These are phyloP conservation scores for Drosophila arizonae DNA, from an alignment of 1,140 invertebrate genomes.

Conservation along the genomic window DNA sequence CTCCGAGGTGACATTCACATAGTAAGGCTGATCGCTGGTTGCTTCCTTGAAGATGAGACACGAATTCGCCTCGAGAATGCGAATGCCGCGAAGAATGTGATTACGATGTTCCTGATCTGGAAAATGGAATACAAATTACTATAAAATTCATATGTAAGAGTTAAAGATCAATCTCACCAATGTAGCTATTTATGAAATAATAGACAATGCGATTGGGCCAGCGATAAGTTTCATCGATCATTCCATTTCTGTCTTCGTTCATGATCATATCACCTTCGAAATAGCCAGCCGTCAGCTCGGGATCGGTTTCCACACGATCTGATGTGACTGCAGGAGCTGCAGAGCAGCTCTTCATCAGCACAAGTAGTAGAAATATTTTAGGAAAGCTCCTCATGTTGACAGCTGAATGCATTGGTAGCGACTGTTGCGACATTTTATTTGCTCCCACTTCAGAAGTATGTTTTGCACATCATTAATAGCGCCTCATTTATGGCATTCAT, in stretches of 20 bases:
- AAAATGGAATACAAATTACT: background rate
- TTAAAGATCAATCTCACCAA: conserved; percentile 32
- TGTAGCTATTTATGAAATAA: conserved; percentile 84
- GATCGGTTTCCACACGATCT: conserved; percentile 56
- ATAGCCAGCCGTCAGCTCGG: conserved; percentile 65
- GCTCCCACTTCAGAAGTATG: background rate
- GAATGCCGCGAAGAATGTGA: conserved; percentile 64
- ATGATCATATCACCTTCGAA: conserved; percentile 68
- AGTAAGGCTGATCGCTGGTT: conserved; percentile 49
- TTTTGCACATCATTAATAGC: background rate
- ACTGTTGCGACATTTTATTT: conserved; percentile 6
- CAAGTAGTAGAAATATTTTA: background rate
- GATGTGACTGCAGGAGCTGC: conserved; percentile 31
- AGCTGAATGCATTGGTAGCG: background rate
- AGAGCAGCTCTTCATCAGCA: background rate
- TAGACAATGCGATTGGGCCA: conserved; percentile 87
- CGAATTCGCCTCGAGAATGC: conserved; percentile 53
- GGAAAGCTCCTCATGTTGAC: conserved; percentile 29
- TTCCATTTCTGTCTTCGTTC: conserved; percentile 83
- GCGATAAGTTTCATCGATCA: conserved; percentile 84
- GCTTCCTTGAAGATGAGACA: conserved; percentile 66
- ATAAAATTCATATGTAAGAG: background rate
- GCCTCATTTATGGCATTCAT: conserved; percentile 1
- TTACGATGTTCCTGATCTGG: conserved; percentile 59
- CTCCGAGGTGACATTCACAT: conserved; percentile 58